Evolutionary conservation across 2,888 invertebrate species (phyloP).

Genomic region (Quadriops clusia): DNA sequence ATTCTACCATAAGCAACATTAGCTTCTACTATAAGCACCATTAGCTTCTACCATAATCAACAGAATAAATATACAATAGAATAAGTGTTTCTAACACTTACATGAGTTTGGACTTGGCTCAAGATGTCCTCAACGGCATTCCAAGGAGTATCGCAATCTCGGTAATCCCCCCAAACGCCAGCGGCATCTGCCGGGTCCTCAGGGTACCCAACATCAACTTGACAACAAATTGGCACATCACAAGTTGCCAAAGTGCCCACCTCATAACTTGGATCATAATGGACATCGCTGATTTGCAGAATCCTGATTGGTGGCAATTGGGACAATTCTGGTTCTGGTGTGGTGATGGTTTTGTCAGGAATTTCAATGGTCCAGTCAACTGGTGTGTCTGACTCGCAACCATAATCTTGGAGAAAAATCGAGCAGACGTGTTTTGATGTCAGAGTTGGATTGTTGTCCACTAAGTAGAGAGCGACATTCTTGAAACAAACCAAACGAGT

Average conservation of each 20-base stretch:
- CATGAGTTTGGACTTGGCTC: conserved; percentile 33
- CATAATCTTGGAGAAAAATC: conserved; percentile 38
- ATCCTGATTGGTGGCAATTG: conserved; percentile 25
- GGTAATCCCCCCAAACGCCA: conserved; percentile 69
- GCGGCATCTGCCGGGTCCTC: conserved; percentile 34
- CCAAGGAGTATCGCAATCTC: conserved; percentile 62
- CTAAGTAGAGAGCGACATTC: conserved; percentile 48
- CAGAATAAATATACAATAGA: too few species aligned
- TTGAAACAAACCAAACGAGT: conserved; percentile 28
- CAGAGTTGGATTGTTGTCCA: conserved; percentile 42
- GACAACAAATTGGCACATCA: conserved; percentile 64
- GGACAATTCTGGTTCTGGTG: conserved; percentile 6
- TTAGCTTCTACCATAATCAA: too few species aligned
- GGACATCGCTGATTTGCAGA: conserved; percentile 62
- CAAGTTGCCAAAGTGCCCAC: conserved; percentile 55
- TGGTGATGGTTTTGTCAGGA: conserved; percentile 12
- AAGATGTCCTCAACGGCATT: conserved; percentile 55
- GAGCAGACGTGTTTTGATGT: conserved; percentile 45
- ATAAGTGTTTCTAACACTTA: too few species aligned
- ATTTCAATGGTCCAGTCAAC: conserved; percentile 23
- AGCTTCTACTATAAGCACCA: too few species aligned
- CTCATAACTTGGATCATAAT: conserved; percentile 60
- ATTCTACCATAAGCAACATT: too few species aligned
- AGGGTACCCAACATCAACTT: conserved; percentile 38
- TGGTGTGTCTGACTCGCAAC: conserved; percentile 19